Evolutionary conservation across 2,888 invertebrate genomes (phyloP), one percentile per base, ranked within the genome.

Genomic region (Ellobium chinense): DNA sequence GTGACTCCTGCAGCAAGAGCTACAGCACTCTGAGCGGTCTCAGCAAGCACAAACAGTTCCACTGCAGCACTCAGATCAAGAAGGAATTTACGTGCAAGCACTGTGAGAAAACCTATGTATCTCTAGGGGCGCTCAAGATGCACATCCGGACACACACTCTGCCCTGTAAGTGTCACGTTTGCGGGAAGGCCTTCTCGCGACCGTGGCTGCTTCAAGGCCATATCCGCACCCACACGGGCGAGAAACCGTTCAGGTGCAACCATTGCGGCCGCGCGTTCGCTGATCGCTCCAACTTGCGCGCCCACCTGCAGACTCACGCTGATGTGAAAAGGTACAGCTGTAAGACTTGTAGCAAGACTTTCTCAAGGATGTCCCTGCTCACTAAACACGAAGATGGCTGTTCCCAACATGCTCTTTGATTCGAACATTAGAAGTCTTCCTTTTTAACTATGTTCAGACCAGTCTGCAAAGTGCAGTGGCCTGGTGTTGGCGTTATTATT

Each of bases 201-300:
- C 99, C 99, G 2, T 99, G 99, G 99, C 94, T 99, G 74, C 95
- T 99, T 37, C 99, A 99, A 94, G 99, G 99, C 0, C 99, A 99
- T 94, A 97, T 99, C 89, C 95, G 99, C 72, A 99, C 99, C 0
- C 99, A 99, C 94, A 99, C 99, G 0, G 99, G 98, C 0, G 99
- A 99, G 93, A 99, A 99, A 91, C 99, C 99, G 0, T 99, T 99
- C 94, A 96, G 96, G 78, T 99, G 99, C 93, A 96, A 96, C 83
- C 97, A 98, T 91, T 99, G 99, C 94, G 96, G 97, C 88, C 95
- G 99, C 37, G 98, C 98, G 0, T 99, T 99, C 93, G 99, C 99
- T 27, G 99, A 99, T 93, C 95, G 99, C 80, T 98, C 98, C 58
- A 99, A 99, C 93, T 94, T 99, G 82, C 94, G 99, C 58, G 99